Conservation (phyloP, 1,140 invertebrate genomes). For the Drosophila pachea region DNA sequence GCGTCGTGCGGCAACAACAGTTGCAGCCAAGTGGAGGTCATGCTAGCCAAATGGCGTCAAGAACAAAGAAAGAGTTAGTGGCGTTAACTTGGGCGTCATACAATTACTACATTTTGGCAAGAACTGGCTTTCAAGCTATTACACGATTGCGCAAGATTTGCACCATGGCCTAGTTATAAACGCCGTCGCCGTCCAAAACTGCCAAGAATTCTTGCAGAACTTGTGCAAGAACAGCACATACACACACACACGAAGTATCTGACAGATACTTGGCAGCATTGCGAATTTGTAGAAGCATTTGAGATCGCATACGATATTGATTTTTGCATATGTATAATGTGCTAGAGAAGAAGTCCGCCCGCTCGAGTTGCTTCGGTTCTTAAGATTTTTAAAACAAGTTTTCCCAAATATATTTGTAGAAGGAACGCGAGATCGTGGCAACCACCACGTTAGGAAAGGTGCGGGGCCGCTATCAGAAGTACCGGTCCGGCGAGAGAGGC, state of each 20-base stretch:
- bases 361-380: constrained; percentile 7
- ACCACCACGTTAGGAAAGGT: constrained; percentile 80
- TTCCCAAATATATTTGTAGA: constrained; percentile 55
- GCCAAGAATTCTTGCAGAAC: constrained; percentile 48
- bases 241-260: constrained; percentile 16
- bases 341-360: constrained; percentile 23
- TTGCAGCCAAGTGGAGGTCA: constrained; percentile 54
- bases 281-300: constrained; percentile 30
- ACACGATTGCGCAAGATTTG: constrained; percentile 49
- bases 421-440: constrained; percentile 78
- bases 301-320: constrained; percentile 27
- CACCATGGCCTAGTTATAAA: constrained; percentile 46
- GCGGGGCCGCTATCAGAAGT: constrained; percentile 80
- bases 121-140: constrained; percentile 48
- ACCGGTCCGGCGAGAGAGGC: constrained; percentile 79
- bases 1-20: background rate
- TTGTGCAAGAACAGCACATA: constrained; percentile 23
- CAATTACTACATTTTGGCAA: constrained; percentile 14
- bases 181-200: constrained; percentile 51
- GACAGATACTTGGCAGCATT: constrained; percentile 26
- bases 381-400: constrained; percentile 4
- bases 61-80: constrained; percentile 60
- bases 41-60: constrained; percentile 36
- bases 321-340: constrained; percentile 1
- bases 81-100: constrained; percentile 8